Base-by-base conservation (phyloP, 2,797 vertebrate species). In the Mormyrus proboscirostris region DNA sequence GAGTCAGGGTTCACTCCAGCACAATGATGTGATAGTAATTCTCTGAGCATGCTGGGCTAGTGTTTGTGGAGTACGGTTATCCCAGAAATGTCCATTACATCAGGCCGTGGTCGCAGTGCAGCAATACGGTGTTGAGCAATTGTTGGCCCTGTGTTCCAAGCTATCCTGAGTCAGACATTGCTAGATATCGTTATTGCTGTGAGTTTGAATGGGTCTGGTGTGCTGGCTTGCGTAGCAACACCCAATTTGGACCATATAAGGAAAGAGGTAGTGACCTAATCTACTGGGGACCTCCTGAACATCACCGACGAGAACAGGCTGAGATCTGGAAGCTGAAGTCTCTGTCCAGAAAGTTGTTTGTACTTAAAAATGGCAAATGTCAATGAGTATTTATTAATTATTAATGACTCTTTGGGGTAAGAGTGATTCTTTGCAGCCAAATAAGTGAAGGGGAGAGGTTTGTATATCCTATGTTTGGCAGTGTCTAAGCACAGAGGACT, bases 111-210 rank as follows among this genome's bases (percentile, higher is more conserved):
- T 84, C 19, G 10, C 25, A 88, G 22, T 47, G 69, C 25, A 88
- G 25, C 49, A 49, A 53, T 51, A 29, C 9, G 8, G 59, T 88
- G 65, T 57, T 76, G 85, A 79, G 85, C 33, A 89, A 88, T 59
- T 22, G 29, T 57, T 76, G 76, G 76, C 50, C 87, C 59, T 22
- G 14, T 33, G 84, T 50, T 16, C 9, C 10, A 33, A 16, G 57
- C 2, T 88, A 93, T 92, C 93, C 91, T 91, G 94, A 76, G 92
- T 94, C 93, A 93, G 94, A 93, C 92, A 93, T 91, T 93, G 92
- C 53, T 25, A 86, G 79, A 50, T 89, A 44, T 73, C 49, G 5
- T 73, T 69, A 25, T 19, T 53, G 50, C 33, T 29, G 16, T n/a
- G 25, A 44, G 65, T 76, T 82, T 91, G 90, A 93, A 90, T 93